These are phyloP conservation scores for Achatina immaculata DNA, from an alignment of 1,140 invertebrate species.

Conservation along the genomic window DNA sequence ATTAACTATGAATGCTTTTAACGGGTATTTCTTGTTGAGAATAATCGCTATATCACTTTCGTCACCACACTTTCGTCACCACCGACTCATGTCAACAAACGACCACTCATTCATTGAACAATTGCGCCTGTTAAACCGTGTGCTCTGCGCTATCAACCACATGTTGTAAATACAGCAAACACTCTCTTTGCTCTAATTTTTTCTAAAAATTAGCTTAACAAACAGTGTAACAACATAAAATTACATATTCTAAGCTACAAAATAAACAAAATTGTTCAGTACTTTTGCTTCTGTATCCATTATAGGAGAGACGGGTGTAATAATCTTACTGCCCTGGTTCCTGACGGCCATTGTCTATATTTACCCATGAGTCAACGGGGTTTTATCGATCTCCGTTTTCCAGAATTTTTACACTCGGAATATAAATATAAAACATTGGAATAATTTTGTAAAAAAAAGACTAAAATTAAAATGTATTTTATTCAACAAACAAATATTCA, in stretches of 20 bases:
- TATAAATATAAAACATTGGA: neutral
- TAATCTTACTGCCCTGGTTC: conserved; percentile 5
- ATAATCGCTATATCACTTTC: no score
- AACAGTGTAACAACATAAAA: no score
- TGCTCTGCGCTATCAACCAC: no score
- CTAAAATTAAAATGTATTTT: neutral
- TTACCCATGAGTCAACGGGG: conserved; percentile 50
- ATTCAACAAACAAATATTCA: neutral
- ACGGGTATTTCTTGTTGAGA: no score
- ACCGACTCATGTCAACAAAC: no score
- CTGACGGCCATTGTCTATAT: conserved; percentile 52
- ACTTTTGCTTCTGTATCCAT: conserved; percentile 38
- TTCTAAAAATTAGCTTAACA: no score
- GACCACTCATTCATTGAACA: no score
- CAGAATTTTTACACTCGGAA: neutral
- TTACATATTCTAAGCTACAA: neutral
- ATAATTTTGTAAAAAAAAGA: neutral
- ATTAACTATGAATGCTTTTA: no score
- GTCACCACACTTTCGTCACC: no score
- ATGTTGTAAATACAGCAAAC: no score
- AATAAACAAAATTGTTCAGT: conserved; percentile 12
- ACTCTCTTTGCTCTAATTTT: no score
- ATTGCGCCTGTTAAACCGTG: no score
- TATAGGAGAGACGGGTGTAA: conserved; percentile 2
- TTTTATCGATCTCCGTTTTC: neutral